A percentile compares a stretch with the other conserved stretches of the same genome.
Conservation (phyloP, 2,113 vertebrate genomes). For the Oncorhynchus tshawytscha region DNA sequence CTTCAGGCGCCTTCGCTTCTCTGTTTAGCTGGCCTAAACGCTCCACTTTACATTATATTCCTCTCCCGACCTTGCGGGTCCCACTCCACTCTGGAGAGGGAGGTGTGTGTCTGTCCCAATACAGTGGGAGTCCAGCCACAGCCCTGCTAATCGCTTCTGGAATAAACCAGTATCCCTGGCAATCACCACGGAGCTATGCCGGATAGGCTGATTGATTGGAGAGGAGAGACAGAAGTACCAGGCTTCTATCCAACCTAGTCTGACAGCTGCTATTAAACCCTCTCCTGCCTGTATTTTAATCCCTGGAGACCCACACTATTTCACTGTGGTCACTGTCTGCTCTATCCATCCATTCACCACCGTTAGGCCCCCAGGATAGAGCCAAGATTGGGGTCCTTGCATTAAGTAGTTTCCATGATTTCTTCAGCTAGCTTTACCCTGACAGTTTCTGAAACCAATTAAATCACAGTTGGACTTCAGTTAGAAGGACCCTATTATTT, state of each 20-base stretch:
- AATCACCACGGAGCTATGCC: conserved; percentile 37
- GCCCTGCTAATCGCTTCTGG: conserved; percentile 51
- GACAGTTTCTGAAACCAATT: no score
- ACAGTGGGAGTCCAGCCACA: conserved; percentile 26
- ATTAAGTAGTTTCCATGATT: conserved; percentile 8
- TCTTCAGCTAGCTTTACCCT: no score
- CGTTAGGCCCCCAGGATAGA: conserved; percentile 50
- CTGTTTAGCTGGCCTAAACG: not conserved
- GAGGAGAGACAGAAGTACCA: conserved; percentile 51
- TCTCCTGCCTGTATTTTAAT: conserved; percentile 24
- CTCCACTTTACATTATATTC: conserved; percentile 13
- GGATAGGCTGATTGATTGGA: conserved; percentile 54
- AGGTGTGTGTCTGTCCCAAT: conserved; percentile 36
- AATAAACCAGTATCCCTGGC: conserved; percentile 56
- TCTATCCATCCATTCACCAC: conserved; percentile 35
- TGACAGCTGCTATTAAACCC: conserved; percentile 60
- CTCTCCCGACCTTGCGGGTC: conserved; percentile 12
- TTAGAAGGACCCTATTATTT: no score
- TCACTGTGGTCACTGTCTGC: conserved; percentile 40
- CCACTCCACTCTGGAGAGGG: not conserved
- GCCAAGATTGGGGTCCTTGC: conserved; percentile 39
- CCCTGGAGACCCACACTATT: conserved; percentile 42
- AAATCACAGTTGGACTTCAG: no score
- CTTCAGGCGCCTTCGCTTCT: not conserved
- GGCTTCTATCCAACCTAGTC: conserved; percentile 57